phyloP scores from a whole-genome alignment of 2,797 vertebrate genomes.

The Malurus leucopterus region DNA sequence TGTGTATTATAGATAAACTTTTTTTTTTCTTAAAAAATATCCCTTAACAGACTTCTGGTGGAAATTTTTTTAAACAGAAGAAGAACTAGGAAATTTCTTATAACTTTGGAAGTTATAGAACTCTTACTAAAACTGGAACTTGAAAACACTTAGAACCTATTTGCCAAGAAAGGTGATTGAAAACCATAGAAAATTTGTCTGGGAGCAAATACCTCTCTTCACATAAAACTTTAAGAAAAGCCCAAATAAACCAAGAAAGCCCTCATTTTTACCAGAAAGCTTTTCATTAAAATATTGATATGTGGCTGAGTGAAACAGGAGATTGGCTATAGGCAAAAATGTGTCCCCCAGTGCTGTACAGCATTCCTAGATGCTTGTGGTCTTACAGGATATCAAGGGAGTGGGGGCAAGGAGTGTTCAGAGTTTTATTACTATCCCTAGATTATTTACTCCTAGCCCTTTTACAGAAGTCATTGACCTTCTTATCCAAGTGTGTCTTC shows the following conservation, averaged over 20 bases:
- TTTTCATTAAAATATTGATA: neutral
- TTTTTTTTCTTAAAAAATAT: neutral
- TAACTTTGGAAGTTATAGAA: neutral
- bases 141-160: neutral
- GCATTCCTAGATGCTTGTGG: neutral
- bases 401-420: neutral
- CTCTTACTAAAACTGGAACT: neutral
- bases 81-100: neutral
- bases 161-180: neutral
- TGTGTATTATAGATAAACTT: neutral
- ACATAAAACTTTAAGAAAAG: neutral
- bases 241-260: neutral
- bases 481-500: neutral
- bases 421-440: neutral
- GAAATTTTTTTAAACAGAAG: neutral
- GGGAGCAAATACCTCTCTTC: neutral
- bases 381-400: neutral
- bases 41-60: neutral
- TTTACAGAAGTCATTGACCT: neutral
- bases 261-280: neutral
- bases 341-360: rapidly evolving
- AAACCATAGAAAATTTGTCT: neutral
- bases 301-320: neutral
- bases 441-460: neutral
- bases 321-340: neutral